phyloP scores from a whole-genome alignment of 92 coral and sea anemone genomes.

The Heteractis magnifica region DNA sequence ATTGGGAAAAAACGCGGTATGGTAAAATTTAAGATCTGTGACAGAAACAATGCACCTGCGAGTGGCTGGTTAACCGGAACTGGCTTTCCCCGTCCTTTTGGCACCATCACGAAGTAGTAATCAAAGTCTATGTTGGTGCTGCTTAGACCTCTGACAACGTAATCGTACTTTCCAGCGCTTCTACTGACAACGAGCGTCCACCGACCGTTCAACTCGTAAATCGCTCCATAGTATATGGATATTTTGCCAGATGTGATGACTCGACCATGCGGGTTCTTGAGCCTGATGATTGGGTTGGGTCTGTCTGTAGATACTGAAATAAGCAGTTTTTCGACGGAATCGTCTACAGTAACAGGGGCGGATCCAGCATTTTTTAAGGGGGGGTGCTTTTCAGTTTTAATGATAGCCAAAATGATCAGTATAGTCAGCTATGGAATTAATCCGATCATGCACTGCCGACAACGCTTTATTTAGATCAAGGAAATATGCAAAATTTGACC shows the following conservation, averaged over 20 bases:
- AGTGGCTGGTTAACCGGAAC: slow-evolving; percentile 62
- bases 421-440: too few relatives aligned
- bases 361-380: too few relatives aligned
- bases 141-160: slow-evolving; percentile 61
- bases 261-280: slow-evolving; percentile 43
- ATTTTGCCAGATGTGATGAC: slow-evolving; percentile 40
- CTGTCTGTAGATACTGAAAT: slow-evolving; percentile 51
- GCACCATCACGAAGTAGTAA: slow-evolving; percentile 59
- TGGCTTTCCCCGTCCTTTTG: slow-evolving; percentile 47
- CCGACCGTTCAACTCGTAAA: slow-evolving; percentile 56
- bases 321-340: slow-evolving; percentile 50
- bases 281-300: slow-evolving; percentile 33
- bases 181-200: slow-evolving; percentile 50
- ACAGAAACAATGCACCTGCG: slow-evolving; percentile 25
- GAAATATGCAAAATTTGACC: slow-evolving; percentile 41
- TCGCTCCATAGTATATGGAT: slow-evolving; percentile 29
- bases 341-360: slow-evolving; percentile 55
- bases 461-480: too few relatives aligned
- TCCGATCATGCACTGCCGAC: too few relatives aligned
- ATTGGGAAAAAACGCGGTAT: too few relatives aligned
- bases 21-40: too few relatives aligned
- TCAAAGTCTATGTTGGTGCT: slow-evolving; percentile 69
- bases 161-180: slow-evolving; percentile 55
- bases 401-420: too few relatives aligned
- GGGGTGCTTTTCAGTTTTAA: too few relatives aligned